Evolutionary conservation across 2,113 vertebrate species (phyloP).

Genomic region (Microtus montanus): DNA sequence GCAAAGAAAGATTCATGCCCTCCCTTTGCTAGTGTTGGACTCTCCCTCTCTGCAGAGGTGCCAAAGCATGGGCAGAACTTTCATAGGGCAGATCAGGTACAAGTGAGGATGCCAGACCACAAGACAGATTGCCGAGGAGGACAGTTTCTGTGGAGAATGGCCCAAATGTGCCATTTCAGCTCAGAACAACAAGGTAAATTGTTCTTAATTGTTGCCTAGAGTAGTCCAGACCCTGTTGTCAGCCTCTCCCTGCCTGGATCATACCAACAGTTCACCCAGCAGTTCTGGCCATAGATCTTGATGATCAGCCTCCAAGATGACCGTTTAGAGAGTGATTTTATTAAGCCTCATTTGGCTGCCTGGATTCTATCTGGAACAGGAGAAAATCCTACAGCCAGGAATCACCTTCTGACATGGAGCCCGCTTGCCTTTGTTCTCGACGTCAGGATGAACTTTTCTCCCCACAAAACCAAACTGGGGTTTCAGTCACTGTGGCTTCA

Average conservation of each 20-base stretch:
- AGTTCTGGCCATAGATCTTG: constrained; percentile 41
- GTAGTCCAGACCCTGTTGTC: background rate
- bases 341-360: constrained; percentile 52
- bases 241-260: constrained; percentile 1
- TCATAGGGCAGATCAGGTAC: background rate
- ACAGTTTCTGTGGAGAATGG: background rate
- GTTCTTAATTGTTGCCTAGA: background rate
- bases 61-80: background rate
- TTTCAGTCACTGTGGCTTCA: background rate
- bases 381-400: constrained; percentile 15
- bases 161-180: constrained; percentile 15
- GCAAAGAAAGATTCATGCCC: background rate
- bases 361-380: constrained; percentile 31
- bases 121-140: background rate
- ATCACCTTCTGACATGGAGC: background rate
- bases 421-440: background rate
- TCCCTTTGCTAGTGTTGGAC: background rate
- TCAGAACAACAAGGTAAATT: background rate
- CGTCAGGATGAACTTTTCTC: background rate
- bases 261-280: background rate
- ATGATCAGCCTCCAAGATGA: constrained; percentile 34
- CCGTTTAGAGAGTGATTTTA: constrained; percentile 53
- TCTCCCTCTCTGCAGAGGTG: background rate
- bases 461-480: background rate
- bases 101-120: background rate